These are phyloP conservation scores for Pelagia noctiluca DNA, from an alignment of 30 jellyfish, hydroid and myxozoan species.

Conservation along the genomic window DNA sequence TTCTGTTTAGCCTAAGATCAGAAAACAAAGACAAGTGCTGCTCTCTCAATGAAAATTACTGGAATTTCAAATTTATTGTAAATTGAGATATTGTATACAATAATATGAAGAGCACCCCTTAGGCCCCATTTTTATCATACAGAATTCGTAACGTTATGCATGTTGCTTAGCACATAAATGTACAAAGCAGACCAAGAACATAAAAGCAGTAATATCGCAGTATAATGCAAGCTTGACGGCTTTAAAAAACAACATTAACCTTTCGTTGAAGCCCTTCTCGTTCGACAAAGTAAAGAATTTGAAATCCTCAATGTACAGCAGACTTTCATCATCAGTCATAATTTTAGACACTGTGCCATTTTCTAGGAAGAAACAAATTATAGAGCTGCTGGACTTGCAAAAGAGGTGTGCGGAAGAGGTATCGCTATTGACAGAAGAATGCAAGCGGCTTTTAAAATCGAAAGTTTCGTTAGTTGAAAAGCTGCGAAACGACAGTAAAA, in stretches of 20 bases:
- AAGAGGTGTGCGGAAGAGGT: neutral
- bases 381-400: neutral
- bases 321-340: neutral
- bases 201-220: slow-evolving; percentile 7
- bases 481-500: neutral
- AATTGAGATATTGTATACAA: neutral
- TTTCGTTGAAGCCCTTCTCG: neutral
- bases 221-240: slow-evolving; percentile 17
- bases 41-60: neutral
- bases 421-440: neutral
- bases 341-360: neutral
- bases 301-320: neutral
- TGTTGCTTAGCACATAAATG: neutral
- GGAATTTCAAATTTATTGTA: too few species aligned
- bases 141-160: neutral
- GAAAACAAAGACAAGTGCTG: too few species aligned
- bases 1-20: too few species aligned
- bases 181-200: neutral
- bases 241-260: neutral
- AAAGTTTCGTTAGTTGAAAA: neutral
- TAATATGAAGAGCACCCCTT: too few species aligned
- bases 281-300: slow-evolving; percentile 1
- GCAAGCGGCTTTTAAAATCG: neutral
- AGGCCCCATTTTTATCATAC: neutral
- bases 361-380: neutral